These are phyloP conservation scores for Hylaeus anthracinus DNA, from an alignment of 1,140 invertebrate species.

Conservation along the genomic window DNA sequence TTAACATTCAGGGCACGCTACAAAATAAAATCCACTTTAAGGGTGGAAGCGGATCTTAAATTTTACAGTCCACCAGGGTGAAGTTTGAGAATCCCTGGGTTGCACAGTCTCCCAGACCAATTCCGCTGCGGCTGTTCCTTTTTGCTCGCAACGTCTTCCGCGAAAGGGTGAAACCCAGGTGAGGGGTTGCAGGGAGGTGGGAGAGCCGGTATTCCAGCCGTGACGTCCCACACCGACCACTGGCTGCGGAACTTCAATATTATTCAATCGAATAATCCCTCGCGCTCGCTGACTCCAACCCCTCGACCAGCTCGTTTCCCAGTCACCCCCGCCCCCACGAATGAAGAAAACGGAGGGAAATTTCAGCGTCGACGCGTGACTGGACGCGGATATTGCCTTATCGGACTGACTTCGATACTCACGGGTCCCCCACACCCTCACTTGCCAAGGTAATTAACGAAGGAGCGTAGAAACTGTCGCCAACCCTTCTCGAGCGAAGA, in stretches of 20 bases:
- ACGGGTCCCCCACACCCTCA: neutral
- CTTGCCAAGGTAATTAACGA: slow-evolving; percentile 19
- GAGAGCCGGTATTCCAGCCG: slow-evolving; percentile 19
- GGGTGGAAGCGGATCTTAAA: no score
- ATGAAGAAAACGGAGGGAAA: slow-evolving; percentile 10
- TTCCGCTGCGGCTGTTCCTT: slow-evolving; percentile 22
- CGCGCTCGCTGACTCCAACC: neutral
- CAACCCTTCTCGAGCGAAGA: neutral
- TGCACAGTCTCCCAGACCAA: slow-evolving; percentile 23
- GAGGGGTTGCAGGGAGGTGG: no score
- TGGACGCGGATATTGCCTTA: slow-evolving; percentile 15
- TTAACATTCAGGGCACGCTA: no score
- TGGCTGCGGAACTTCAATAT: slow-evolving; percentile 49
- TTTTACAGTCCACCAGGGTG: no score
- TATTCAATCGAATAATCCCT: slow-evolving; percentile 57
- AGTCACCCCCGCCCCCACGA: neutral
- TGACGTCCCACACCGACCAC: slow-evolving; percentile 30
- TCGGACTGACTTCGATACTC: neutral
- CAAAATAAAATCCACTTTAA: no score
- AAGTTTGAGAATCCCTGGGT: no score
- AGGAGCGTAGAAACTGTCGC: neutral
- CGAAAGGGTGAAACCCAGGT: slow-evolving; percentile 4
- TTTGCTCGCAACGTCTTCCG: slow-evolving; percentile 20
- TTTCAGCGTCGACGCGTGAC: slow-evolving; percentile 25
- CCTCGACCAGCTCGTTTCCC: neutral